These are phyloP conservation scores for Limanda limanda DNA, from an alignment of 2,113 vertebrate species.

Conservation along the genomic window DNA sequence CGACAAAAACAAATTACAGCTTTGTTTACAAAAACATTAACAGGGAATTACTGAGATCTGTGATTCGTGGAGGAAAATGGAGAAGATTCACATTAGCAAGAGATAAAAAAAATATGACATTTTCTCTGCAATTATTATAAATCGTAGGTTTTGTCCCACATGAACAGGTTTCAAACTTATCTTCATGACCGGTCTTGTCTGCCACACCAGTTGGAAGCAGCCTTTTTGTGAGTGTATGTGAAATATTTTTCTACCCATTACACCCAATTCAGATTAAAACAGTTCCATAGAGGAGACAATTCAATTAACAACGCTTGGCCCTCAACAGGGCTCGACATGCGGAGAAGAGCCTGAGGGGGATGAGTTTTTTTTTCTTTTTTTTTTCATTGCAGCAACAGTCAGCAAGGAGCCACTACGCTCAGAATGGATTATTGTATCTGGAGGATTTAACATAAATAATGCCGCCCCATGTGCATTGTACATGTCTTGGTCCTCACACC, in stretches of 20 bases:
- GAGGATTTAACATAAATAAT: constrained; percentile 55
- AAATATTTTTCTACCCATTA: constrained; percentile 46
- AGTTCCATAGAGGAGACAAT: constrained; percentile 21
- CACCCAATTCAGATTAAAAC: constrained; percentile 38
- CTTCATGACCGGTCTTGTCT: constrained; percentile 20
- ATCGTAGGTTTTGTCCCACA: constrained; percentile 15
- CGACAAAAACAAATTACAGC: not conserved
- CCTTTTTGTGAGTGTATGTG: constrained; percentile 29
- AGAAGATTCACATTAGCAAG: not conserved
- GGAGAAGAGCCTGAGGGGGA: constrained; percentile 32
- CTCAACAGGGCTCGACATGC: constrained; percentile 37
- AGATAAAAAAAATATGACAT: constrained; percentile 1
- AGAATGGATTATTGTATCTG: constrained; percentile 39
- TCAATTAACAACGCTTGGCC: constrained; percentile 60
- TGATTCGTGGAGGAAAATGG: constrained; percentile 2
- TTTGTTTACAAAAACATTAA: not conserved
- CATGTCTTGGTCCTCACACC: constrained; percentile 37
- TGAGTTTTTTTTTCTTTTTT: not conserved
- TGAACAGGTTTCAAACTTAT: constrained; percentile 20
- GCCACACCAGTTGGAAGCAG: constrained; percentile 8
- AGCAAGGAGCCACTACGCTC: constrained; percentile 26
- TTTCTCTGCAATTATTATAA: constrained; percentile 6
- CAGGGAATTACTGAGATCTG: not conserved
- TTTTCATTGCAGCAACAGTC: constrained; percentile 8
- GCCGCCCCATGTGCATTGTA: constrained; percentile 37